These are phyloP conservation scores for Aptenodytes forsteri DNA, from an alignment of 2,113 vertebrate species.

Conservation along the genomic window DNA sequence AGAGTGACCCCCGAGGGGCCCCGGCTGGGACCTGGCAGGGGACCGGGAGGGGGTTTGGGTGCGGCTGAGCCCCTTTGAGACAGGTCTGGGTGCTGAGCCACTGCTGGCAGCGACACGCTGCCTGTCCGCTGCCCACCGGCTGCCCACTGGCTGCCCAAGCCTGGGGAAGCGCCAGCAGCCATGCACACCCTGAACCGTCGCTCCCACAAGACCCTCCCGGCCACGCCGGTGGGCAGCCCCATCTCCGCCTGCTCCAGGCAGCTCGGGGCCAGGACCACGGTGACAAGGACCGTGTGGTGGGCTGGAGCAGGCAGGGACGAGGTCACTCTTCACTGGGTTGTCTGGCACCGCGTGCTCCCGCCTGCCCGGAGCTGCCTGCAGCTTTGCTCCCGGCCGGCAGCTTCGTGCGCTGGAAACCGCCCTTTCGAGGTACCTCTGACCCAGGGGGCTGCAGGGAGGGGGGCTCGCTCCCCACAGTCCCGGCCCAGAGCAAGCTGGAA, in stretches of 20 bases:
- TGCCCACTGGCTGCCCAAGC: neutral
- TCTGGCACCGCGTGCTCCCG: neutral
- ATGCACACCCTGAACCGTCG: too few relatives aligned
- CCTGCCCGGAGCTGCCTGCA: neutral
- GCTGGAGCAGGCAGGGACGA: neutral
- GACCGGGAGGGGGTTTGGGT: fast-evolving
- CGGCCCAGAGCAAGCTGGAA: neutral
- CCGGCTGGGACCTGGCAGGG: neutral
- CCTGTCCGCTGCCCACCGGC: neutral
- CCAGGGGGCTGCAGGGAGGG: fast-evolving
- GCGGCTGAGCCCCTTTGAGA: neutral
- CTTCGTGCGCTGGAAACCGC: fast-evolving
- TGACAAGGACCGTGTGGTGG: fast-evolving
- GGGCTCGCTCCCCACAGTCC: too few relatives aligned
- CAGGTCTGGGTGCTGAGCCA: neutral
- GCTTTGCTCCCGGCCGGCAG: neutral
- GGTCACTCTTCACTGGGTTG: fast-evolving
- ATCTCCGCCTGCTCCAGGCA: neutral
- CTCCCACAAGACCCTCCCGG: neutral
- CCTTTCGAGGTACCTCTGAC: fast-evolving
- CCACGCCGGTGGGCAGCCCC: neutral
- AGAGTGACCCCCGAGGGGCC: neutral
- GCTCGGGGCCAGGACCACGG: neutral
- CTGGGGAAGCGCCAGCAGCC: neutral
- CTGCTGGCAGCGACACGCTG: neutral